Percentiles rank a stretch among this genome's conserved stretches.
Evolutionary conservation across 2,113 vertebrate genomes (phyloP).

Genomic region (Crotalus horridus): DNA sequence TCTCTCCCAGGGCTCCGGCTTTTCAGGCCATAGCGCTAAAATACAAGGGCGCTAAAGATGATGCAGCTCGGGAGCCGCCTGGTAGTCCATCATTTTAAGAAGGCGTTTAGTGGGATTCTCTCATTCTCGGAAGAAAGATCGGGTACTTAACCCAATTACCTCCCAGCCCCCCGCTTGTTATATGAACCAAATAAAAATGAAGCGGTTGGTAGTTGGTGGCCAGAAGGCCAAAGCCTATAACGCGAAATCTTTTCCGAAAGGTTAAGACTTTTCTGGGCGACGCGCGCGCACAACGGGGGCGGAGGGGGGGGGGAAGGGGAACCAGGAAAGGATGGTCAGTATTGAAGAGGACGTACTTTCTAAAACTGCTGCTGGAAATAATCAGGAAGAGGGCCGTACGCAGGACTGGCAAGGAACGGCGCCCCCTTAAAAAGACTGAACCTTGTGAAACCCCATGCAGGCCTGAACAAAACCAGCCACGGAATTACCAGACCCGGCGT

Average conservation of each 20-base stretch:
- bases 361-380: neutral
- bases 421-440: neutral
- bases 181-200: constrained; percentile 53
- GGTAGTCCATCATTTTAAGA: constrained; percentile 54
- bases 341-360: neutral
- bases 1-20: neutral
- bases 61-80: constrained; percentile 24
- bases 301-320: neutral
- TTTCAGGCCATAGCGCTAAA: constrained; percentile 20
- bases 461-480: constrained; percentile 1
- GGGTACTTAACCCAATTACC: constrained; percentile 65
- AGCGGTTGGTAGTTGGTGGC: constrained; percentile 32
- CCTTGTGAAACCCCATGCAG: constrained; percentile 28
- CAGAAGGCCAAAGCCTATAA: constrained; percentile 45
- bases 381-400: neutral
- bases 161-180: constrained; percentile 40
- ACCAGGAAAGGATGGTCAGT: neutral
- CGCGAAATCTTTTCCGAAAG: neutral
- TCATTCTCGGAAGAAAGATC: constrained; percentile 59
- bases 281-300: neutral
- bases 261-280: neutral
- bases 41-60: constrained; percentile 31
- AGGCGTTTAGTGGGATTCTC: constrained; percentile 50
- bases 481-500: neutral
- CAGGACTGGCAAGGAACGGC: neutral